These are phyloP conservation scores for Brachionus paranguensis DNA, from an alignment of 1,140 invertebrate species.

Conservation along the genomic window DNA sequence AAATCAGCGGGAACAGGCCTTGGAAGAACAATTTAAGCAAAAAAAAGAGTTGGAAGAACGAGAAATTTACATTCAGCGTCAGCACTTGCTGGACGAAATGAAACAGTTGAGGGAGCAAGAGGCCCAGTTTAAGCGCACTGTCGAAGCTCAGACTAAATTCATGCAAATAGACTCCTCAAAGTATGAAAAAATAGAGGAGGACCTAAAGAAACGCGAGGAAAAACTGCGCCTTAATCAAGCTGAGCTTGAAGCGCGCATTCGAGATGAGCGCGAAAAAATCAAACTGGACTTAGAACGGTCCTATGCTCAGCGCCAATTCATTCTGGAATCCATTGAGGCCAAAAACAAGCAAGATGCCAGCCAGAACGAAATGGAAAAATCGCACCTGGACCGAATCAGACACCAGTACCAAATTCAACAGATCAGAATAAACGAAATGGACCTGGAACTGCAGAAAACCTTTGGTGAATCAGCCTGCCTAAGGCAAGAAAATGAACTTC, in stretches of 20 bases:
- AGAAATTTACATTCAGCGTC: slow-evolving; percentile 17
- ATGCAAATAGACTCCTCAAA: neutral
- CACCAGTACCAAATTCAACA: neutral
- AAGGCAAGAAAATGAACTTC: slow-evolving; percentile 5
- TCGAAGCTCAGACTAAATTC: slow-evolving; percentile 1
- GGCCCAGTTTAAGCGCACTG: neutral
- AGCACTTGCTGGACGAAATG: slow-evolving; percentile 23
- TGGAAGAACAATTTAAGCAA: slow-evolving; percentile 20
- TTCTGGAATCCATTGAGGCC: slow-evolving; percentile 23
- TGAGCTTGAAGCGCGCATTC: neutral
- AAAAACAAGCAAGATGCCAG: slow-evolving; percentile 29
- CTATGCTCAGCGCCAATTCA: slow-evolving; percentile 27
- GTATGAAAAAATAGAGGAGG: slow-evolving; percentile 9
- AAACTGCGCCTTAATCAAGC: neutral
- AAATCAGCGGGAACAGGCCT: neutral
- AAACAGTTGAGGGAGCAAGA: slow-evolving; percentile 35
- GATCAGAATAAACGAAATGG: slow-evolving; percentile 24
- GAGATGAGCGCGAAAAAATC: slow-evolving; percentile 13
- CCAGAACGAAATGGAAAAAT: slow-evolving; percentile 31
- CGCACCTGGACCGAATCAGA: neutral
- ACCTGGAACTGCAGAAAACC: neutral
- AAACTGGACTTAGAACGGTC: slow-evolving; percentile 26
- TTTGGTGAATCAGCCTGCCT: slow-evolving; percentile 3
- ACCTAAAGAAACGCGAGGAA: neutral
- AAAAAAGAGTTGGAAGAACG: slow-evolving; percentile 23